Evolutionary conservation across 2,797 vertebrate genomes (phyloP).

Genomic region (Gallinago stenura): DNA sequence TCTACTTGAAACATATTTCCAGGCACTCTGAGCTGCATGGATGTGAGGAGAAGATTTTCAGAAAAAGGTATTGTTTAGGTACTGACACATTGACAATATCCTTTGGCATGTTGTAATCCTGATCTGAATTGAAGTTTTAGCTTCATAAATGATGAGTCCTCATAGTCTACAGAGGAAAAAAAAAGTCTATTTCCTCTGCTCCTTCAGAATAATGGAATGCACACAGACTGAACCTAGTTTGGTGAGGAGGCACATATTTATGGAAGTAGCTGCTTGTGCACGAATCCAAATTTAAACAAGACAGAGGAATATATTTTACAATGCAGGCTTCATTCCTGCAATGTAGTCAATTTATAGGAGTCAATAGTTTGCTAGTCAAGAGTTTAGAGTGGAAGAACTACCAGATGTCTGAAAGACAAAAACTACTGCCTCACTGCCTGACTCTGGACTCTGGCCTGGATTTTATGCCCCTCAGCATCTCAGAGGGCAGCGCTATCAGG

Average conservation of each 20-base stretch:
- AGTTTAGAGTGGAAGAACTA: background rate
- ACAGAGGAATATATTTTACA: background rate
- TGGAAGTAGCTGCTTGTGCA: background rate
- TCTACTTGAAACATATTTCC: background rate
- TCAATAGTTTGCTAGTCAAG: background rate
- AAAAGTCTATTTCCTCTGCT: background rate
- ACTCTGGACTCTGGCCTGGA: background rate
- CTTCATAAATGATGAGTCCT: background rate
- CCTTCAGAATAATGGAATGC: background rate
- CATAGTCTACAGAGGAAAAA: background rate
- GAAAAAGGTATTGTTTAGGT: background rate
- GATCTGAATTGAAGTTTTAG: background rate
- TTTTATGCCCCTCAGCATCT: background rate
- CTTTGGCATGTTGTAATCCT: background rate
- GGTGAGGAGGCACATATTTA: background rate
- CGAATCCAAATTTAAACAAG: background rate
- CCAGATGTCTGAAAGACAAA: background rate
- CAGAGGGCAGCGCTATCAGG: background rate
- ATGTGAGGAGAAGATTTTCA: background rate
- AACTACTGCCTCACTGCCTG: background rate
- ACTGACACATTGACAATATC: background rate
- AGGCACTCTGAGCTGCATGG: background rate
- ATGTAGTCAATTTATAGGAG: background rate
- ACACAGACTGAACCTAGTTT: background rate
- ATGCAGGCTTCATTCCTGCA: background rate